phyloP scores from a whole-genome alignment of 2,888 invertebrate species.

The Metellina segmentata region DNA sequence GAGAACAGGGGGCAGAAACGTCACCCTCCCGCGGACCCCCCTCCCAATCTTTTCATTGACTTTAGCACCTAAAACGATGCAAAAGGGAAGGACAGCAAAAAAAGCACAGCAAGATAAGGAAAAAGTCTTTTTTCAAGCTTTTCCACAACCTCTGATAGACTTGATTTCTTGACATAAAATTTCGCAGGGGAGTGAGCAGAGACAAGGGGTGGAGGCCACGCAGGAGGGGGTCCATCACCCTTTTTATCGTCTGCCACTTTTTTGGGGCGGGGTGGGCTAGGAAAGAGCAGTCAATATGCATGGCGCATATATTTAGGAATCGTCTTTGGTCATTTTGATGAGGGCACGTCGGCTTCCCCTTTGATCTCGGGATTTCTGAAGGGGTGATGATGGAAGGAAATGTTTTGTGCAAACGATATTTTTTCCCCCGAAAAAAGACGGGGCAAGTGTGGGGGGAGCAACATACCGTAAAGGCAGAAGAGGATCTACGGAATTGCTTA shows the following conservation, averaged over 20 bases:
- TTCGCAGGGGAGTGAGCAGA: conserved; percentile 69
- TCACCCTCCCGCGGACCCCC: conserved; percentile 37
- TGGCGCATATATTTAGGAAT: conserved; percentile 24
- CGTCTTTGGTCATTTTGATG: conserved; percentile 19
- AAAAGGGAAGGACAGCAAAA: neutral
- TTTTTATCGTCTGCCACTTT: conserved; percentile 25
- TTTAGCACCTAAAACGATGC: conserved; percentile 19
- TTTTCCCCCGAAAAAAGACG: neutral
- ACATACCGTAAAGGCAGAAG: conserved; percentile 4
- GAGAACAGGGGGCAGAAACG: conserved; percentile 26
- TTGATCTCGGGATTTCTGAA: neutral
- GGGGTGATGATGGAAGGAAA: conserved; percentile 12
- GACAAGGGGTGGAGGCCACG: conserved; percentile 23
- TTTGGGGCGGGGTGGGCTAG: conserved; percentile 3
- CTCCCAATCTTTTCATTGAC: conserved; percentile 62
- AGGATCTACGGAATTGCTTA: neutral
- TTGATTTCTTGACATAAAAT: conserved; percentile 69
- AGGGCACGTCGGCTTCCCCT: neutral
- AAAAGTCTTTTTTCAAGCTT: conserved; percentile 28
- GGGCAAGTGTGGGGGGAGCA: neutral
- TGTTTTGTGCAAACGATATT: conserved; percentile 26
- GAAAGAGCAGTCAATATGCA: conserved; percentile 35
- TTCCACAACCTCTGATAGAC: conserved; percentile 16
- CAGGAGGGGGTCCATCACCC: conserved; percentile 44
- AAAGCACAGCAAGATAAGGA: conserved; percentile 43